phyloP scores from a whole-genome alignment of 2,888 invertebrate genomes.

The Ganaspis brasiliensis region DNA sequence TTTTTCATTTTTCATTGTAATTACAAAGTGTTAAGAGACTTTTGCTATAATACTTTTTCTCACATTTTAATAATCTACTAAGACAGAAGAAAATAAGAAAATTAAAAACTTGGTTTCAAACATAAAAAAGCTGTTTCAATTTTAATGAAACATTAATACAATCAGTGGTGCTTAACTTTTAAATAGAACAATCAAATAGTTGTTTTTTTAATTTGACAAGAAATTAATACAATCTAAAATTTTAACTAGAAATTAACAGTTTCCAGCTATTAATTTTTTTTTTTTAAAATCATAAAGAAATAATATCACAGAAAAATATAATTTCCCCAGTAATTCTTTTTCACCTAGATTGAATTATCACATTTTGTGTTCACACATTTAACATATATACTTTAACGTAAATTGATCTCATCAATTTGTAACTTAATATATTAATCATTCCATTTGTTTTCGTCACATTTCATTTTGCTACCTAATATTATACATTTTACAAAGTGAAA shows the following conservation, averaged over 20 bases:
- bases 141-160: neutral
- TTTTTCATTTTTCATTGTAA: neutral
- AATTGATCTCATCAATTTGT: neutral
- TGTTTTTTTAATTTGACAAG: too few relatives aligned
- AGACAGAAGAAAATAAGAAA: neutral
- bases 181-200: neutral
- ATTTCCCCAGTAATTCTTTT: neutral
- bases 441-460: too few relatives aligned
- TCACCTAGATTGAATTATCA: slow-evolving; percentile 33
- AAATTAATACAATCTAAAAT: too few relatives aligned
- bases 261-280: too few relatives aligned
- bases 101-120: neutral
- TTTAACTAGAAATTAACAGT: too few relatives aligned
- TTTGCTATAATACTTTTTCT: neutral
- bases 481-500: too few relatives aligned
- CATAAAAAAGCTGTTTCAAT: neutral
- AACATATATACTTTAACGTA: neutral
- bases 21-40: neutral
- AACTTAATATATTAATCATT: neutral
- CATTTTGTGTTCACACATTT: slow-evolving; percentile 17
- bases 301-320: slow-evolving; percentile 34
- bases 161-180: neutral
- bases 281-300: slow-evolving; percentile 2
- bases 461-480: too few relatives aligned
- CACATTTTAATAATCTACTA: neutral